Base-by-base conservation (phyloP, 1,140 invertebrate species). In the Drosophila ficusphila region DNA sequence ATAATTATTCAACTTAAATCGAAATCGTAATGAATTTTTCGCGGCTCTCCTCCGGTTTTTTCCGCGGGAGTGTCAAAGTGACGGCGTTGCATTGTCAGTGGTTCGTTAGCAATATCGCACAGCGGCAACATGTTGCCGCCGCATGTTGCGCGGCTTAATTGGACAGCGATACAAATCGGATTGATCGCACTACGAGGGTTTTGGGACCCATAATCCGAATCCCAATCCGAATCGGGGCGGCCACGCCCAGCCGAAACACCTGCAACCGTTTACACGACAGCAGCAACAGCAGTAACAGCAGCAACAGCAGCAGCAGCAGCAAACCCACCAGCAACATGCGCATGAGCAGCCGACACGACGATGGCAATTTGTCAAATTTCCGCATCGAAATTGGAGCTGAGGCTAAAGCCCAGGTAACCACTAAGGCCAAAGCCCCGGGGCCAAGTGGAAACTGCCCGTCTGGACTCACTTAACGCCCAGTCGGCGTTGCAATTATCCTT, bases 1-100 rank as follows among this genome's bases (percentile, higher is more conserved):
- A 86, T 86, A 86, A 86, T 86, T 86, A 86, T 86, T 86, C 82
- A 86, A 88, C 82, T 86, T 86, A 88, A 88, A 86, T 86, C 82
- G 82, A 88, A 86, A 86, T 86, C 82, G 82, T 88, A 86, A 88
- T 88, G 82, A 88, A 86, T 88, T 88, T 85, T 86, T 85, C 67
- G 71, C 56, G 56, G 47, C 67, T 39, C 49, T 44, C 38, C 57
- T 52, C n/a, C 7, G 42, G 33, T 27, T 23, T 39, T 36, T 48
- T 81, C 70, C 39, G 82, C 82, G 74, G 82, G 82, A 86, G 82
- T 86, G 82, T 86, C 82, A 86, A 88, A 88, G 69, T 82, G 82
- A 88, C 82, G 79, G 79, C 76, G 67, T 65, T 53, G 76, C 79
- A 83, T 85, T 85, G 82, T 86, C 82, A 86, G 82, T 86, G 83